Evolutionary conservation across 2,113 vertebrate genomes (phyloP).

Genomic region (Zosterops hypoxanthus): DNA sequence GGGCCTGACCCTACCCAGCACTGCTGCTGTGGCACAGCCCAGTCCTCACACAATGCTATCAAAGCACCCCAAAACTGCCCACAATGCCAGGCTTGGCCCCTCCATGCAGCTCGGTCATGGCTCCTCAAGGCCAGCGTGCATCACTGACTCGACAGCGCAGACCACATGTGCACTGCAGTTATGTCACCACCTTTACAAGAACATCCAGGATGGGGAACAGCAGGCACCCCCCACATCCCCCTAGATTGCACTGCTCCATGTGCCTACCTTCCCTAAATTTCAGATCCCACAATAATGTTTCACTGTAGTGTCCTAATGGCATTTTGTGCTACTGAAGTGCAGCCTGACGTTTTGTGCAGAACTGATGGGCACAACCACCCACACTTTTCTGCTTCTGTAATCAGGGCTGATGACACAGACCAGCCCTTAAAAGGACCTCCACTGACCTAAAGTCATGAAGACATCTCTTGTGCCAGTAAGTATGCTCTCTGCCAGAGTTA

Average conservation of each 20-base stretch:
- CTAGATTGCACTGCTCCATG: not conserved
- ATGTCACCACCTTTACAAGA: not conserved
- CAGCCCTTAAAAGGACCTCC: not conserved
- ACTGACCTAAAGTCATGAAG: not conserved
- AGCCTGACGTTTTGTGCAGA: not conserved
- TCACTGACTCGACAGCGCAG: not conserved
- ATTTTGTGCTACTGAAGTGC: not conserved
- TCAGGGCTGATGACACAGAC: not conserved
- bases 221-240: fast-evolving
- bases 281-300: not conserved
- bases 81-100: not conserved
- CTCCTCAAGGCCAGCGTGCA: not conserved
- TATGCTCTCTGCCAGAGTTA: not conserved
- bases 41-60: not conserved
- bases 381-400: not conserved
- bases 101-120: not conserved
- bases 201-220: not conserved
- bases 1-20: not conserved
- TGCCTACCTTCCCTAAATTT: not conserved
- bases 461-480: not conserved
- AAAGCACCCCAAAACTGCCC: not conserved
- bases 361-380: not conserved
- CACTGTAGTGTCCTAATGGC: not conserved
- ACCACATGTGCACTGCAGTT: fast-evolving
- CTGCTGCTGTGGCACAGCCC: not conserved